Evolutionary conservation across 2,888 invertebrate genomes (phyloP), one percentile per base, ranked within the genome.

Genomic region (Pomacea canaliculata): DNA sequence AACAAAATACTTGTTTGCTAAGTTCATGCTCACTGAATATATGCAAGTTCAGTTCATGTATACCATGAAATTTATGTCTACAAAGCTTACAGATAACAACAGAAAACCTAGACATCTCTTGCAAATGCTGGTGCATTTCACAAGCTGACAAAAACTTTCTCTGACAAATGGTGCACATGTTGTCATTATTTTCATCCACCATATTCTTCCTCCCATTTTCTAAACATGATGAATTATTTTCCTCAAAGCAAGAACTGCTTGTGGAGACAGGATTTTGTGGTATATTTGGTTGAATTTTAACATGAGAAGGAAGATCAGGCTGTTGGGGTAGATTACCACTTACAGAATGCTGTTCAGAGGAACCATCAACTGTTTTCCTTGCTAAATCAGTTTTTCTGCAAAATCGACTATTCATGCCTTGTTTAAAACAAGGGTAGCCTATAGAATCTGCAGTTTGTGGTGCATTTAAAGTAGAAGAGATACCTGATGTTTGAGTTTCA

Each of bases 31-130:
- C 62, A 23, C 69, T 74, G 51, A 74, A 74, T 1, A 74, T 62
- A n/a, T 74, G 74, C 69, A 74, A 49, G 60, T 74, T 74, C 59
- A 74, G 51, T n/a, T 74, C 74, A 18, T 74, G 74, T 23, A 74
- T 16, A 16, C 74, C 74, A 49, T 69, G 74, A 51, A 74, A 74
- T 19, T 10, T 46, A 23, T 19, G n/a, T 27, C n/a, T 60, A 62
- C 74, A 74, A 62, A 68, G 74, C 48, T 69, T 69, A 59, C 74
- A 74, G 8, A 67, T 62, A 10, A 69, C 62, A 62, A 49, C 16
- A 27, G 23, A 19, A 67, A 69, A 74, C 7, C 27, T 27, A 67
- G 37, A n/a, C 8, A 69, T 49, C 18, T 63, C 74, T 18, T 37
- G 46, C 49, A 68, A 59, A 51, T 69, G 69, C 7, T 49, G 18